A percentile compares a stretch with the other conserved stretches of the same genome.
Conservation (phyloP, 2,113 vertebrate species). For the Psammodynastes pulverulentus region DNA sequence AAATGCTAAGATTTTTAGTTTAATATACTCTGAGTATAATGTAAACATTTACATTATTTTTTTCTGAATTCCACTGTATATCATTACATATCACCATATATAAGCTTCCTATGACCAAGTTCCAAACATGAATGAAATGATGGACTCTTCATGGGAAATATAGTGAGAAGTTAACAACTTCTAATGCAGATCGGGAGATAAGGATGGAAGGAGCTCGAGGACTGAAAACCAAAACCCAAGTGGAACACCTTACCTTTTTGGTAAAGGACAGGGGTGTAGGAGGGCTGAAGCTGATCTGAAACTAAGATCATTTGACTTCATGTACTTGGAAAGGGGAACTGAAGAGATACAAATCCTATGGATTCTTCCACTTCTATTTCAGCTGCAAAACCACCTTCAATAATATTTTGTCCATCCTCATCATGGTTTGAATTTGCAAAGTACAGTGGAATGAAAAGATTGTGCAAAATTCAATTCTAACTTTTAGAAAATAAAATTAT, state of each 20-base stretch:
- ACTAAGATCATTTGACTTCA: neutral
- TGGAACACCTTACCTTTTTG: neutral
- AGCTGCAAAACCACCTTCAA: neutral
- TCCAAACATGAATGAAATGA: conserved; percentile 2
- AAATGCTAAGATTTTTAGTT: neutral
- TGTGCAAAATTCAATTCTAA: neutral
- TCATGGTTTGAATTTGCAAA: neutral
- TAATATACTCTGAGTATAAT: neutral
- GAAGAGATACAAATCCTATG: neutral
- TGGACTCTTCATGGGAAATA: neutral
- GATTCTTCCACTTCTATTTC: neutral
- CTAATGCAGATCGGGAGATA: neutral
- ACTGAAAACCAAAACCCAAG: neutral
- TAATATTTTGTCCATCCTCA: neutral
- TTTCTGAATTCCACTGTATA: neutral
- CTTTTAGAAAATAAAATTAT: neutral
- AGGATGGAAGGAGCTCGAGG: neutral
- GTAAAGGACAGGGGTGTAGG: neutral
- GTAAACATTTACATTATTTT: neutral
- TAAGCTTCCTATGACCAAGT: neutral
- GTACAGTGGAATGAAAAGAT: neutral
- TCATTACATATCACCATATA: neutral
- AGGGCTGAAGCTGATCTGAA: neutral
- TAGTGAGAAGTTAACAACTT: neutral
- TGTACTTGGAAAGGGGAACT: neutral